phyloP scores from a whole-genome alignment of 2,797 vertebrate species.

The Sebastes iracundus region DNA sequence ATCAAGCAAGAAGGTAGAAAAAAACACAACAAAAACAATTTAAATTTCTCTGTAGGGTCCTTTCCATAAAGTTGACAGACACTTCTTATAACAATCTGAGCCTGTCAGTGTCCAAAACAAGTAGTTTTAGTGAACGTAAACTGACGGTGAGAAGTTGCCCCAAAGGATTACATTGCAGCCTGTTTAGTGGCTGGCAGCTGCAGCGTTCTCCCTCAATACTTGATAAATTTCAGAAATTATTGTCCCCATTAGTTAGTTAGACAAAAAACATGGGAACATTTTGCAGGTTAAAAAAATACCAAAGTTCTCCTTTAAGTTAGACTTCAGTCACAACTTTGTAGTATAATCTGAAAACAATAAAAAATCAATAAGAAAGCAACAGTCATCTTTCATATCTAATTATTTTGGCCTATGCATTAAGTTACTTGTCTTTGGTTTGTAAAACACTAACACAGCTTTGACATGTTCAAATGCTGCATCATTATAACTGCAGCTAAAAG shows the following conservation, averaged over 20 bases:
- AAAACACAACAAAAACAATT: too few species aligned
- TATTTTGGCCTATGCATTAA: not conserved
- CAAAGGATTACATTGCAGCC: not conserved
- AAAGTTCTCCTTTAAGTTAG: not conserved
- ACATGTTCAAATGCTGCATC: not conserved
- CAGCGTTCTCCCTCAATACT: not conserved
- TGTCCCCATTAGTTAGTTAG: not conserved
- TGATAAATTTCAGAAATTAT: not conserved
- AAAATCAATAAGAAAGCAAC: not conserved
- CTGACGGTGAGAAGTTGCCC: not conserved
- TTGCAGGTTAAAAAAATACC: not conserved
- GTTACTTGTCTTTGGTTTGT: not conserved
- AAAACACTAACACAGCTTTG: not conserved
- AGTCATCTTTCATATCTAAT: not conserved
- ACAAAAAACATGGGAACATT: not conserved
- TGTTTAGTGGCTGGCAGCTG: not conserved
- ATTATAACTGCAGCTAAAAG: not conserved
- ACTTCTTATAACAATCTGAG: too few species aligned
- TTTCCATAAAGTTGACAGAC: too few species aligned
- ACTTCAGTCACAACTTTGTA: not conserved
- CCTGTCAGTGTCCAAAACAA: too few species aligned
- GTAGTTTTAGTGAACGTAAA: too few species aligned
- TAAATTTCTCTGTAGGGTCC: too few species aligned
- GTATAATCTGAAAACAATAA: not conserved
- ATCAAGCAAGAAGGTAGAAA: too few species aligned